Evolutionary conservation across 2,113 vertebrate genomes (phyloP).

Genomic region (Trichomycterus rosablanca): DNA sequence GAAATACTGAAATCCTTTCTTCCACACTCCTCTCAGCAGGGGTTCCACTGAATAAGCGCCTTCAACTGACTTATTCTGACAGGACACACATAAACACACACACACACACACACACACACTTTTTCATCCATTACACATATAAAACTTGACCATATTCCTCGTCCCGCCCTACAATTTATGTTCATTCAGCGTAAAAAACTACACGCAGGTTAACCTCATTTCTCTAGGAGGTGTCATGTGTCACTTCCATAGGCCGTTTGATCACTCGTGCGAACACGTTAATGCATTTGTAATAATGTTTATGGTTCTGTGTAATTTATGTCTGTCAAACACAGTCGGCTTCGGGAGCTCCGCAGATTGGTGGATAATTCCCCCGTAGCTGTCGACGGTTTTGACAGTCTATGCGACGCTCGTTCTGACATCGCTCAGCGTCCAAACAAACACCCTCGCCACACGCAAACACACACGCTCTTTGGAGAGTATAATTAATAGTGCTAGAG

Average conservation of each 20-base stretch:
- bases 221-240: conserved; percentile 26
- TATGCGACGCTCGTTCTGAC: conserved; percentile 68
- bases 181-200: conserved; percentile 20
- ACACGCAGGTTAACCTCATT: conserved; percentile 32
- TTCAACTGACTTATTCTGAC: too few relatives aligned
- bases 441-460: conserved; percentile 44
- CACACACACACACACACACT: background rate
- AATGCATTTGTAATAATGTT: conserved; percentile 71
- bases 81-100: background rate
- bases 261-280: conserved; percentile 62
- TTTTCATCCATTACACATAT: conserved; percentile 14
- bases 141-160: background rate
- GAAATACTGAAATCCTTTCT: too few relatives aligned
- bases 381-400: conserved; percentile 72
- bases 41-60: too few relatives aligned
- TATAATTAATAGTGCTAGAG: conserved; percentile 71
- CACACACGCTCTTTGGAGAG: conserved; percentile 54
- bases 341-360: conserved; percentile 65
- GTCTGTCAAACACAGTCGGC: conserved; percentile 65
- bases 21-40: too few relatives aligned
- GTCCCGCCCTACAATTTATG: conserved; percentile 17
- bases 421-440: conserved; percentile 53
- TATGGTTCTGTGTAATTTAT: conserved; percentile 67
- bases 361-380: conserved; percentile 65
- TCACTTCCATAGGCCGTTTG: conserved; percentile 43